These are phyloP conservation scores for Orius insidiosus DNA, from an alignment of 1,140 invertebrate species.

Conservation along the genomic window DNA sequence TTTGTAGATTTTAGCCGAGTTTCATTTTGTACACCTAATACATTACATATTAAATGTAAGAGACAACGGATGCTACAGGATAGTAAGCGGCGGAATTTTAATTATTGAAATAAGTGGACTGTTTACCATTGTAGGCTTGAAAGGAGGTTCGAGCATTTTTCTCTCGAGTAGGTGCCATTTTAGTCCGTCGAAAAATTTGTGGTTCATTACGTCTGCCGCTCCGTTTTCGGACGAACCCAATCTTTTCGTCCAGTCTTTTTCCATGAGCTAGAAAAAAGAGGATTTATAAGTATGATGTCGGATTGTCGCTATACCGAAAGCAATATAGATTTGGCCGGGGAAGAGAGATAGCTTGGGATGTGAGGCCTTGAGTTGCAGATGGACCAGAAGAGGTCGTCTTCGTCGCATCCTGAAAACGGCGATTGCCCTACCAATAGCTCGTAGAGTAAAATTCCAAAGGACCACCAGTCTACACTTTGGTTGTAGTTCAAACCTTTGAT, in stretches of 20 bases:
- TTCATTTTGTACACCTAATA: too few species aligned
- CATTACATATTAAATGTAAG: too few species aligned
- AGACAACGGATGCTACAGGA: too few species aligned
- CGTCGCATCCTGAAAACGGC: conserved; percentile 96
- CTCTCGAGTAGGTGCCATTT: conserved; percentile 81
- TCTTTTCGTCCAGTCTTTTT: conserved; percentile 80
- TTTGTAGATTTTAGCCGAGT: too few species aligned
- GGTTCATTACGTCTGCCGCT: conserved; percentile 73
- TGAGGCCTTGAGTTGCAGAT: conserved; percentile 95
- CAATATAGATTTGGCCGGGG: conserved; percentile 65
- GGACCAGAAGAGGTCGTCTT: conserved; percentile 97
- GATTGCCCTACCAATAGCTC: conserved; percentile 98
- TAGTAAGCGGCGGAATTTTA: too few species aligned
- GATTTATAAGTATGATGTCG: too few species aligned
- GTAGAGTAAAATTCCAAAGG: conserved; percentile 92
- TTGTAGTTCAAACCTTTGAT: conserved; percentile 94
- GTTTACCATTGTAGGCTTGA: conserved; percentile 81
- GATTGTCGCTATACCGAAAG: conserved; percentile 40
- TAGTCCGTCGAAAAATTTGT: conserved; percentile 78
- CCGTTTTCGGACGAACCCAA: conserved; percentile 59
- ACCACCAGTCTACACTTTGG: conserved; percentile 98
- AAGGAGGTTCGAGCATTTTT: conserved; percentile 77
- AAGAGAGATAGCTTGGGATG: conserved; percentile 79
- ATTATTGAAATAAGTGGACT: neutral
- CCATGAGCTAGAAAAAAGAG: conserved; percentile 65